phyloP scores from a whole-genome alignment of 1,140 invertebrate species.

The Drosophila grimshawi region DNA sequence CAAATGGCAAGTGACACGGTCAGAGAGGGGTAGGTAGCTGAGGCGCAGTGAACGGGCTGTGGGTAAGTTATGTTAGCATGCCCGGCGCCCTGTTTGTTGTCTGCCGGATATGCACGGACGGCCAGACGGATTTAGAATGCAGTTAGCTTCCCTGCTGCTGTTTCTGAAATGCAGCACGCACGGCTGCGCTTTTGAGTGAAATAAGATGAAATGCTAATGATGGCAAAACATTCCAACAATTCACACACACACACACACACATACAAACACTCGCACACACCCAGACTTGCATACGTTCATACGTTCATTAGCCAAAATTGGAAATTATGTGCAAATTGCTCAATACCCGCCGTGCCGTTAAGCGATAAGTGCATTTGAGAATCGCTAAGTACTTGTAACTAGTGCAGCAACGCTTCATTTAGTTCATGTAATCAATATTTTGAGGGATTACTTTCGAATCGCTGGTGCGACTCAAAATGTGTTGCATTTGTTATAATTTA shows the following conservation, averaged over 20 bases:
- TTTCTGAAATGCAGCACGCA: constrained; percentile 70
- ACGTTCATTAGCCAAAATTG: constrained; percentile 44
- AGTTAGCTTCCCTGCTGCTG: constrained; percentile 35
- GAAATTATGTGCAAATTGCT: constrained; percentile 16
- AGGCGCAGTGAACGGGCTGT: constrained; percentile 17
- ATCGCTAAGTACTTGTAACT: constrained; percentile 13
- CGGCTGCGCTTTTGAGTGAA: constrained; percentile 65
- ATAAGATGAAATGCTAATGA: constrained; percentile 79
- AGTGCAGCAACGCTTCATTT: constrained; percentile 1
- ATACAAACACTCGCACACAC: not conserved
- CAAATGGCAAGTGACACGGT: no score
- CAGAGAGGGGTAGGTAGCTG: no score
- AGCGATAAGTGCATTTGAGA: constrained; percentile 30
- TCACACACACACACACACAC: constrained; percentile 40
- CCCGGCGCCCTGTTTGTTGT: constrained; percentile 42
- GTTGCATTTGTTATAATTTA: not conserved
- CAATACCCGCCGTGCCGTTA: not conserved
- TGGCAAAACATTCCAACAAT: constrained; percentile 72
- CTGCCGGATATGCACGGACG: constrained; percentile 46
- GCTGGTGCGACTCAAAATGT: not conserved
- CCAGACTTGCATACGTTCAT: not conserved
- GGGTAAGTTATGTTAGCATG: constrained; percentile 48
- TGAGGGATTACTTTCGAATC: not conserved
- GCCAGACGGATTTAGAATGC: constrained; percentile 70
- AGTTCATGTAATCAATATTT: constrained; percentile 8